Evolutionary conservation across 2,113 vertebrate species (phyloP), one percentile per base, ranked within the genome.

Genomic region (Enhydra lutris): DNA sequence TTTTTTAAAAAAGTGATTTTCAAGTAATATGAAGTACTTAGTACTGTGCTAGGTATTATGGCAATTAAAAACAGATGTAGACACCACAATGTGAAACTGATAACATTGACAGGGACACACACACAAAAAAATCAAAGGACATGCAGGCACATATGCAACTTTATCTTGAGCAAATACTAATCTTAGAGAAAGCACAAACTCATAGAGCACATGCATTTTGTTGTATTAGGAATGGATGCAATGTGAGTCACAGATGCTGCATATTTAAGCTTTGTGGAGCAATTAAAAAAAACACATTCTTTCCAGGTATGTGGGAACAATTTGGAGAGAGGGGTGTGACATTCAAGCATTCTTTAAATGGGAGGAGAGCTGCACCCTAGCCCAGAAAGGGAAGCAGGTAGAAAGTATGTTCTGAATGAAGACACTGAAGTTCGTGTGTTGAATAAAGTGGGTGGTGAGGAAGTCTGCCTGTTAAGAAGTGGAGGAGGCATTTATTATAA

Each of bases 401-500:
- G 90, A 95, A 80, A 86, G 59, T 79, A 17, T 85, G 55, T 65
- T 63, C 65, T 89, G 96, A 95, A 79, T 47, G 82, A 92, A 92
- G 86, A 97, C n/a, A 17, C 39, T 4, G 31, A 76, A 95, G 84
- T 89, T 45, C 14, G 81, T 65, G 76, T 85, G 93, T 79, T 79
- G 81, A 96, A 90, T 59, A 55, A 94, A 97, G 98, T 98, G 97
- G 97, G 97, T 94, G 97, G 97, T 93, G 67, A 97, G 95, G 95
- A 98, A 98, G 93, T 94, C 97, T 97, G 97, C 81, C 96, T 98
- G 97, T 67, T 94, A 91, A 96, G 81, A 96, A 97, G 95, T 96
- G 98, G 98, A 98, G 97, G 98, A 98, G 98, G 97, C 97, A 98
- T 98, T 98, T 98, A 98, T 98, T 98, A 98, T 94, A 97, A 97